phyloP scores from a whole-genome alignment of 2,113 vertebrate species.

The Cichladusa arquata region DNA sequence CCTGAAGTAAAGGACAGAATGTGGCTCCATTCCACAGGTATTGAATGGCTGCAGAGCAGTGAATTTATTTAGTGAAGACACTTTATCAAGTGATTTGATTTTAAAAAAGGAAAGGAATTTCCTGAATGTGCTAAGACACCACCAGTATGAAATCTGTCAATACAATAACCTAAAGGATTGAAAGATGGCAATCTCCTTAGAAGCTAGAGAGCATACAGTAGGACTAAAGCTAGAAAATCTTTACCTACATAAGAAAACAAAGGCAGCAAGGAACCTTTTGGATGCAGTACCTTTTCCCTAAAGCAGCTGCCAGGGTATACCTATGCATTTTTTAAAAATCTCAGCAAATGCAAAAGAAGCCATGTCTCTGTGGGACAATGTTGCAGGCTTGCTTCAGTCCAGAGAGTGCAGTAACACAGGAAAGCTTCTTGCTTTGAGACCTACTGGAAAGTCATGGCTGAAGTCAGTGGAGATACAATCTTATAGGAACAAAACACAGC shows the following conservation, averaged over 20 bases:
- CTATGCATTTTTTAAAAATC: background rate
- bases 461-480: background rate
- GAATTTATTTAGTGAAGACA: background rate
- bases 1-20: background rate
- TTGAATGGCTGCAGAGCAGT: background rate
- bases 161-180: background rate
- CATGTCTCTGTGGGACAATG: fast-evolving
- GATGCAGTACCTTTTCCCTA: background rate
- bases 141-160: background rate
- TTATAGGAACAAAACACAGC: background rate
- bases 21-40: background rate
- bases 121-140: background rate
- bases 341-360: background rate
- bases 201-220: background rate
- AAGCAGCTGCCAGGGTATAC: background rate
- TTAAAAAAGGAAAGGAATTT: background rate
- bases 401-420: background rate
- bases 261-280: background rate
- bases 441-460: background rate
- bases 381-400: background rate
- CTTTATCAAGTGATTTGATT: background rate
- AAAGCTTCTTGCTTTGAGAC: background rate
- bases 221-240: background rate
- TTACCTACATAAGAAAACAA: background rate
- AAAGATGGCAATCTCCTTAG: background rate